phyloP scores from a whole-genome alignment of 35 echinoderm and acorn worm species.

The Lytechinus pictus region DNA sequence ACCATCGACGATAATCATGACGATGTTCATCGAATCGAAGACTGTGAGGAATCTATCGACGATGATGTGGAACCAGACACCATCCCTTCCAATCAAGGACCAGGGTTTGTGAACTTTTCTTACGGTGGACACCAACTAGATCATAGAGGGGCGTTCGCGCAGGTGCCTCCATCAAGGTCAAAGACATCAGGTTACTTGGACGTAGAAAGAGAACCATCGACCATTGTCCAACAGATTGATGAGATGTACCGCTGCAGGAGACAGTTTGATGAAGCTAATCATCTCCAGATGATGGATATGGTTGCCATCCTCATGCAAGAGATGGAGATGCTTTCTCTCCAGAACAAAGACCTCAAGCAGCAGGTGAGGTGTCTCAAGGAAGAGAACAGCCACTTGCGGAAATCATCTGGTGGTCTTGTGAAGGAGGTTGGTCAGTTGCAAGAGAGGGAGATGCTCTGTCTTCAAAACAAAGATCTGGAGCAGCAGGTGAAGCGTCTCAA shows the following conservation, averaged over 20 bases:
- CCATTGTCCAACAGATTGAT: not conserved
- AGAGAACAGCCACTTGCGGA: not conserved
- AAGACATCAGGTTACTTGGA: not conserved
- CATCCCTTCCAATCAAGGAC: not conserved
- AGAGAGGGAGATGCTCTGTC: too few relatives aligned
- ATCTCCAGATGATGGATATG: not conserved
- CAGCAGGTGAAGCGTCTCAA: not conserved
- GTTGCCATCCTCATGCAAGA: not conserved
- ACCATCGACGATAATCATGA: not conserved
- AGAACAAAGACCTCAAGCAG: not conserved
- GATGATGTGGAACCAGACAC: not conserved
- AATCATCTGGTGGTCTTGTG: not conserved
- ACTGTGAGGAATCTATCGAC: not conserved
- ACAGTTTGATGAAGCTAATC: not conserved
- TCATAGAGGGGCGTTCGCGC: not conserved
- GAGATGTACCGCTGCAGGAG: not conserved
- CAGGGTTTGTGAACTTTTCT: not conserved
- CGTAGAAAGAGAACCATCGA: not conserved
- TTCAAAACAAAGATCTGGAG: not conserved
- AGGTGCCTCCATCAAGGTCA: not conserved
- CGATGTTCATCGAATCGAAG: not conserved
- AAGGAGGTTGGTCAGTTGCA: not conserved
- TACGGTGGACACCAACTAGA: not conserved
- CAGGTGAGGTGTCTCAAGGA: not conserved
- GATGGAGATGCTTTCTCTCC: not conserved